Evolutionary conservation across 2,797 vertebrate species (phyloP).

Genomic region (Euthynnus affinis): DNA sequence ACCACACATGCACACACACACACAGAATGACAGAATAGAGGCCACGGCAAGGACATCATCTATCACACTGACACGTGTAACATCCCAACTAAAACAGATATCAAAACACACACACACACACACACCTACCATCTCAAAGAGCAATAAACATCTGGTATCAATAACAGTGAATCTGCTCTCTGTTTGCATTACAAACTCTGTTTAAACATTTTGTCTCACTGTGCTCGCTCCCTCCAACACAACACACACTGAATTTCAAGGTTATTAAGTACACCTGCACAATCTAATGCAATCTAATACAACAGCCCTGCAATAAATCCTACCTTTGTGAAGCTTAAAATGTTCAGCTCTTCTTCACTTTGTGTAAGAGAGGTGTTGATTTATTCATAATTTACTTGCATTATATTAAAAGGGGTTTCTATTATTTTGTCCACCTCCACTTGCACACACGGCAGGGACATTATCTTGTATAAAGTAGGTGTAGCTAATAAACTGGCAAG

Average conservation of each 20-base stretch:
- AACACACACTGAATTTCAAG: background rate
- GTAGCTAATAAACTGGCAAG: slow-evolving; percentile 15
- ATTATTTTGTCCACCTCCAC: background rate
- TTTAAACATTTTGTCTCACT: slow-evolving; percentile 12
- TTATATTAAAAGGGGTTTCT: background rate
- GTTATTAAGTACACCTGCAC: background rate
- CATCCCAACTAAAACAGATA: slow-evolving; percentile 53
- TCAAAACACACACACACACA: slow-evolving; percentile 30
- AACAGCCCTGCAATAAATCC: background rate
- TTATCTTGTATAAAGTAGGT: slow-evolving; percentile 3
- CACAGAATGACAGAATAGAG: slow-evolving; percentile 56
- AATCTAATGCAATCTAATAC: background rate
- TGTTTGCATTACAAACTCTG: slow-evolving; percentile 26
- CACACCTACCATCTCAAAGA: slow-evolving; percentile 27
- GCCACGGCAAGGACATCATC: slow-evolving; percentile 69
- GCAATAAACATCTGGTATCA: slow-evolving; percentile 47
- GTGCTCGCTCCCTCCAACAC: background rate
- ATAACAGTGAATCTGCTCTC: slow-evolving; percentile 23
- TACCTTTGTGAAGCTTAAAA: background rate
- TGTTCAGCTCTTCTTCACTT: background rate
- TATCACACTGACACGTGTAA: slow-evolving; percentile 67
- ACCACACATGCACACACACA: slow-evolving; percentile 48
- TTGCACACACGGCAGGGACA: background rate
- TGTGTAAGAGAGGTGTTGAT: too few species aligned
- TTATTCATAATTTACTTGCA: background rate